Evolutionary conservation across 2,888 invertebrate genomes (phyloP), one percentile per base, ranked within the genome.

Genomic region (Eulithis prunata): DNA sequence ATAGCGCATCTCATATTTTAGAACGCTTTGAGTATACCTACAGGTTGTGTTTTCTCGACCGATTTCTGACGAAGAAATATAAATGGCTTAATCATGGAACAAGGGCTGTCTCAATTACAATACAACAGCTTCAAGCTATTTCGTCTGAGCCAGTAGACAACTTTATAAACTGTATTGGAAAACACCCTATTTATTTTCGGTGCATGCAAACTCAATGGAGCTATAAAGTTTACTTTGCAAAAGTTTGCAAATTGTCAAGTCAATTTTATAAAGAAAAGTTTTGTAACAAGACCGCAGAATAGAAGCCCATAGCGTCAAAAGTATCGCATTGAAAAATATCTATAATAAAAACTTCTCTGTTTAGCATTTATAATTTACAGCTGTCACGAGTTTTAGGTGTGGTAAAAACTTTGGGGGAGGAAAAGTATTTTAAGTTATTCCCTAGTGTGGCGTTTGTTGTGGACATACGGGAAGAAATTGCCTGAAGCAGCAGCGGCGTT

Each of bases 311-410:
- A 47, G 47, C 21, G 21, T 21, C 49, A 49, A 57, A 57, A 46
- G 46, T 46, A 56, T 46, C 62, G 14, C 57, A 43, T 21, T 21
- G 11, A 49, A 49, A 41, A 63, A 62, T 28, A 46, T 62, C 61
- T 57, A 71, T 43, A 55, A 38, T 14, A 38, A 68, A 67, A 69
- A 71, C 66, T 69, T 64, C 43, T 61, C 51, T 67, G 62, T 65
- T 73, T 66, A 62, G 46, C 67, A 66, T 71, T 66, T 64, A 70
- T 73, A 73, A 69, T 73, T 71, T 71, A 73, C 60, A 57, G 58
- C 56, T 53, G 63, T 61, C 63, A 64, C 57, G 57, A 66, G 63
- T 68, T 72, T 71, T 69, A 62, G 68, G 67, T 64, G 66, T 69
- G 64, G 66, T 46, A 41, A 63, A 70, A 73, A 66, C 69, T 73